phyloP scores from a whole-genome alignment of 2,888 invertebrate species.

The Ectobius pallidus region DNA sequence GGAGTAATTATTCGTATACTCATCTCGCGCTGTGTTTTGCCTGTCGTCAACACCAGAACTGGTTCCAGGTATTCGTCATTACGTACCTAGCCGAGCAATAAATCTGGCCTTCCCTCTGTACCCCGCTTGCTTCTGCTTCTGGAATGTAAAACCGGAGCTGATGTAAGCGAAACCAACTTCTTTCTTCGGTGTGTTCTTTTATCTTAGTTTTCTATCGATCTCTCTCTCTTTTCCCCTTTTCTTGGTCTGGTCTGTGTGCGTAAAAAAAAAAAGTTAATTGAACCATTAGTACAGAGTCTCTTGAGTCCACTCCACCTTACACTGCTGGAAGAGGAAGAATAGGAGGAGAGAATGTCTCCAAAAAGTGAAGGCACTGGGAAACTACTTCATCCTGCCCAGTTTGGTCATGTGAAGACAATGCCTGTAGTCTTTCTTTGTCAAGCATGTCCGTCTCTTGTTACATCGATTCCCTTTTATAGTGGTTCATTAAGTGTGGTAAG shows the following conservation, averaged over 20 bases:
- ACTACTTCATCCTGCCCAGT: no score
- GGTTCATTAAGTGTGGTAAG: no score
- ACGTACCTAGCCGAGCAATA: not conserved
- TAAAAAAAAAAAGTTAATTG: slow-evolving; percentile 13
- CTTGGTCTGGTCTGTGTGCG: no score
- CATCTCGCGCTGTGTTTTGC: slow-evolving; percentile 13
- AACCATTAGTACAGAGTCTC: slow-evolving; percentile 3
- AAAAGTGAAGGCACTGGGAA: no score
- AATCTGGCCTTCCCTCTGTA: not conserved
- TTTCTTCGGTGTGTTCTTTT: slow-evolving; percentile 1
- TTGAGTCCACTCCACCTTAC: no score
- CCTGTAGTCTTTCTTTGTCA: no score
- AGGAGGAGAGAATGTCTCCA: no score
- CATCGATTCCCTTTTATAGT: no score
- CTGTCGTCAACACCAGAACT: not conserved
- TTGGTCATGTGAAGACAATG: no score
- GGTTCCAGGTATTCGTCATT: not conserved
- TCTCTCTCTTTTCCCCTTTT: not conserved
- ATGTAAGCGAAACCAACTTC: slow-evolving; percentile 1
- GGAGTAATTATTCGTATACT: not conserved
- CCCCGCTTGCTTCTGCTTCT: not conserved
- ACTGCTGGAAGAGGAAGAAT: no score
- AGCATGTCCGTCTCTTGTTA: no score
- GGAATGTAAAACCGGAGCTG: not conserved
- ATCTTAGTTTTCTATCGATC: not conserved